Conservation (phyloP, 2,797 vertebrate genomes). For the Tinamus major region DNA sequence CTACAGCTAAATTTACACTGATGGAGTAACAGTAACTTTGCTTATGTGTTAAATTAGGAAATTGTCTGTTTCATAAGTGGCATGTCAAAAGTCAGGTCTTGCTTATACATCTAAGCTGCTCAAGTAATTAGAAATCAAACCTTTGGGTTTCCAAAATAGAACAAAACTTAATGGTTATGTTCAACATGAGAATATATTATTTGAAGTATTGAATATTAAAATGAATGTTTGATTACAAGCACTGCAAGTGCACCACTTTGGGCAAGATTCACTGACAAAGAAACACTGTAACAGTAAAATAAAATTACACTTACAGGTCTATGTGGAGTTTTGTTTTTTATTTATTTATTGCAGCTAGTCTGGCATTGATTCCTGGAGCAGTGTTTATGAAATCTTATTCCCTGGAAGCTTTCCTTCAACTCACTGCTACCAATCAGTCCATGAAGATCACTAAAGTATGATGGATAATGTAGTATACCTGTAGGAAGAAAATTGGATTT, state of each 20-base stretch:
- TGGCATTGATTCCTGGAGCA: not conserved
- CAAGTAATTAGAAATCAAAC: constrained; percentile 30
- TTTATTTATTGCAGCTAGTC: constrained; percentile 23
- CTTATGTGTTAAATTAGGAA: constrained; percentile 28
- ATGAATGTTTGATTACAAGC: not conserved
- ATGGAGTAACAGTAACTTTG: constrained; percentile 39
- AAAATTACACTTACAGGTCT: not conserved
- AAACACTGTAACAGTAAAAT: not conserved
- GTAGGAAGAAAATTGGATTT: constrained; percentile 19
- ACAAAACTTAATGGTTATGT: not conserved
- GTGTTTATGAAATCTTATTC: constrained; percentile 28
- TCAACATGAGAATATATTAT: not conserved
- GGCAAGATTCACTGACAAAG: constrained; percentile 37
- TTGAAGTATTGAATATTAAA: constrained; percentile 26
- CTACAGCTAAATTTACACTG: not conserved
- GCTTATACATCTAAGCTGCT: constrained; percentile 30
- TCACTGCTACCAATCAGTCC: constrained; percentile 3
- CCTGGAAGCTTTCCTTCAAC: constrained; percentile 36
- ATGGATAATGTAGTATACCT: constrained; percentile 19
- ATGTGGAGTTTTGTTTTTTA: not conserved
- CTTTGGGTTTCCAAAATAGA: too few species aligned
- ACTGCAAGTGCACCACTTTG: not conserved
- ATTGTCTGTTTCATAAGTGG: constrained; percentile 39
- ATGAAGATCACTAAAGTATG: constrained; percentile 8
- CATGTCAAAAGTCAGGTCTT: constrained; percentile 50